Conservation (phyloP, 2,113 vertebrate genomes). For the Bubo scandiacus region DNA sequence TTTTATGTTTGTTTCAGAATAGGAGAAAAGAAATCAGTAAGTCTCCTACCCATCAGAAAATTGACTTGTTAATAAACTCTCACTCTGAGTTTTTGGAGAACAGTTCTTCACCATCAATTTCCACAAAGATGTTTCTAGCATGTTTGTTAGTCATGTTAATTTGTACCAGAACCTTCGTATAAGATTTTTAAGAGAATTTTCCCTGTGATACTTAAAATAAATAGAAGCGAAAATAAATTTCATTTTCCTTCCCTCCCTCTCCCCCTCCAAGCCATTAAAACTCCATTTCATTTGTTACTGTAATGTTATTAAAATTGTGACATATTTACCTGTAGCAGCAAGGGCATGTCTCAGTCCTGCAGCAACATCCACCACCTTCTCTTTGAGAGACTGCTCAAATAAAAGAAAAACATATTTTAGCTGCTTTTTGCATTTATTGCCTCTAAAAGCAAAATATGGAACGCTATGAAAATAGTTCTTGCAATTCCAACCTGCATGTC, state of each 20-base stretch:
- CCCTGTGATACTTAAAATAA: not conserved
- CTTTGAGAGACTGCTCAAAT: conserved; percentile 75
- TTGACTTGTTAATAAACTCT: not conserved
- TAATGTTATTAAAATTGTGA: not conserved
- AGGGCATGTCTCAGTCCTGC: conserved; percentile 91
- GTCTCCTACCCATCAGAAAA: not conserved
- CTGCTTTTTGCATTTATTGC: not conserved
- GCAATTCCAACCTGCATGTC: not conserved
- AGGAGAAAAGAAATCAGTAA: not conserved
- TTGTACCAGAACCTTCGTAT: not conserved
- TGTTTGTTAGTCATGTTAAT: not conserved
- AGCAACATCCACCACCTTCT: conserved; percentile 79
- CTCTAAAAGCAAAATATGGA: not conserved
- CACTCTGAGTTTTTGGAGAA: not conserved
- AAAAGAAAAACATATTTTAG: not conserved
- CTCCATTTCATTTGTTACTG: not conserved
- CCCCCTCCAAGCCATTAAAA: not conserved
- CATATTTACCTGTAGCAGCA: conserved; percentile 81
- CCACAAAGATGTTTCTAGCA: not conserved
- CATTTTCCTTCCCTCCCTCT: not conserved
- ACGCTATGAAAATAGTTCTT: not conserved
- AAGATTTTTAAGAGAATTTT: not conserved
- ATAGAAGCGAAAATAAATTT: not conserved
- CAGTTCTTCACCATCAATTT: not conserved
- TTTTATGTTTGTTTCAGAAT: not conserved